Evolutionary conservation across 1,140 invertebrate species (phyloP).

Genomic region (Brachionus rotundiformis): DNA sequence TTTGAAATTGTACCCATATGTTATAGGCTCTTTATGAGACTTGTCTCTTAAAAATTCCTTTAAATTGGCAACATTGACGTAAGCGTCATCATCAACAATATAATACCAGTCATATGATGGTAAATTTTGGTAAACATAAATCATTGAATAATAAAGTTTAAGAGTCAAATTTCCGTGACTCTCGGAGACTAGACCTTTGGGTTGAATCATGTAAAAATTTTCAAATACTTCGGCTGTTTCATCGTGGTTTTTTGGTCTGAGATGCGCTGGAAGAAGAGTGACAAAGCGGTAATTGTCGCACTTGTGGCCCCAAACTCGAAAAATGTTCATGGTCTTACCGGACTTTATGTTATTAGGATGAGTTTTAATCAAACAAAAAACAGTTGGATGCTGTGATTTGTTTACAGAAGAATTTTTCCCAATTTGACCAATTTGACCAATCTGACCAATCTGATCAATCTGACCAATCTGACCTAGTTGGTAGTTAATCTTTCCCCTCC

Average conservation of each 20-base stretch:
- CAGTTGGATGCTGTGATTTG: neutral
- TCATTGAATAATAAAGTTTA: neutral
- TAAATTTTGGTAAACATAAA: slow-evolving; percentile 65
- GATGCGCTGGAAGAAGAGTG: neutral
- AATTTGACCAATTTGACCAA: too few relatives aligned
- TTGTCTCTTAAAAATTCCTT: slow-evolving; percentile 59
- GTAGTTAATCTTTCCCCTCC: too few relatives aligned
- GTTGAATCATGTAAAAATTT: slow-evolving; percentile 23
- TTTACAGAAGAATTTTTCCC: too few relatives aligned
- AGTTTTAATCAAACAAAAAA: slow-evolving; percentile 30
- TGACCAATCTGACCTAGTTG: too few relatives aligned
- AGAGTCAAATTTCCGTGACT: neutral
- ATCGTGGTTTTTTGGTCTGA: neutral
- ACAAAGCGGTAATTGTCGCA: slow-evolving; percentile 32
- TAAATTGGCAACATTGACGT: slow-evolving; percentile 68
- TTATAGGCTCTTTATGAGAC: slow-evolving; percentile 54
- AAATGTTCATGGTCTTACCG: neutral
- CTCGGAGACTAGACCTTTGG: neutral
- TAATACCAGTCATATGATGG: slow-evolving; percentile 78
- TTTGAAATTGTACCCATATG: slow-evolving; percentile 50
- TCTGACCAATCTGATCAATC: too few relatives aligned
- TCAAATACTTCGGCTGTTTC: slow-evolving; percentile 10
- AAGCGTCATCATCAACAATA: slow-evolving; percentile 92
- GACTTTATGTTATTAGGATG: slow-evolving; percentile 11
- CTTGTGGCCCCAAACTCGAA: neutral